Base-by-base conservation (phyloP, 2,888 invertebrate species). In the Diarsia dahlii region DNA sequence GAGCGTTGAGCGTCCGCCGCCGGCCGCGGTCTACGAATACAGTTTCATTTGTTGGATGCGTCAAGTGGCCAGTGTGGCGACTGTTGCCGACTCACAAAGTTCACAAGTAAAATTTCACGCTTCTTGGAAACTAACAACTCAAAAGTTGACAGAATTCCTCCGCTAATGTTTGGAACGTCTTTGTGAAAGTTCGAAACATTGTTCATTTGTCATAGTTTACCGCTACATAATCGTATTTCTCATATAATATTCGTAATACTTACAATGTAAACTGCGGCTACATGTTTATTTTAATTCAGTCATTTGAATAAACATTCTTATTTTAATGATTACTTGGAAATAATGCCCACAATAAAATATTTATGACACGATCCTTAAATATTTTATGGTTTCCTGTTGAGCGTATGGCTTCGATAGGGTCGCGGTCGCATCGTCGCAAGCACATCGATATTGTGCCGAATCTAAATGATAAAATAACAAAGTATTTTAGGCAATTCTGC, bases 31-130 rank as follows among this genome's bases (percentile, higher is more conserved):
- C 86, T 85, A 81, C 85, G 87, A 89, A 89, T 89, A 91, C 88
- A 89, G 90, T 90, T 90, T 91, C 89, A 92, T 92, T 89, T 91
- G 88, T 89, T 88, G 88, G 88, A 88, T 89, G 86, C 87, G 84
- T 86, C 85, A 83, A 86, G 87, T 83, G 86, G 81, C 80, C 78
- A 70, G 60, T 74, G 87, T 84, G 86, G 81, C 78, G 80, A 71
- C 64, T 75, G 78, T 72, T 65, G 54, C 86, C 76, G 77, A 78
- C 83, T 87, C 86, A 81, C 82, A 78, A 85, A 87, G 72, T 85
- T 87, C 81, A 81, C 78, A 84, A 87, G 86, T 86, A 87, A 87
- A 88, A 89, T 90, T 89, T 89, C 81, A 89, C 87, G 87, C 78
- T 88, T 84, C 89, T 89, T 83, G 73, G 82, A 82, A 87, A 86